These are phyloP conservation scores for Phrynosoma blainvillii DNA, from an alignment of 2,113 vertebrate species.

Conservation along the genomic window DNA sequence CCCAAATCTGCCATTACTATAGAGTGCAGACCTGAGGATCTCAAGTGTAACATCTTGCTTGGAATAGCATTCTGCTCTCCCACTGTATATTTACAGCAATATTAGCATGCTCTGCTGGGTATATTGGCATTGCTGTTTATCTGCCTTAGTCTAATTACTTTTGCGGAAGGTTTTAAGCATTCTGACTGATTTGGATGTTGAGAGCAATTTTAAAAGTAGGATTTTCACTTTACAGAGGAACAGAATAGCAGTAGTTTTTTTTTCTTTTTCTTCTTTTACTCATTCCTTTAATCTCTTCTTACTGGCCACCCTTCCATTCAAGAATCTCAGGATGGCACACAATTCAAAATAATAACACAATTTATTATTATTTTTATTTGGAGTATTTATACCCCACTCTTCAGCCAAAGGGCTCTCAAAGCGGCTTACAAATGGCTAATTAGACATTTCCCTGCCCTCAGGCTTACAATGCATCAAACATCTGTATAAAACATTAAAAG, in stretches of 20 bases:
- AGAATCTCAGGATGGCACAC: neutral
- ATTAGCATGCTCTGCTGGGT: neutral
- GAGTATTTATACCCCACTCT: no score
- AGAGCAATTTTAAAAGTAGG: neutral
- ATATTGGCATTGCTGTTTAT: neutral
- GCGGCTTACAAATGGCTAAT: no score
- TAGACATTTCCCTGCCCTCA: no score
- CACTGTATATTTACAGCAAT: neutral
- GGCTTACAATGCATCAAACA: neutral
- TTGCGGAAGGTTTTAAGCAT: neutral
- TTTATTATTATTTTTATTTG: no score
- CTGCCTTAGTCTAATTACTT: neutral
- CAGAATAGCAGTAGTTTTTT: neutral
- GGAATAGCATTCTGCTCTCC: neutral
- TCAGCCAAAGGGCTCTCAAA: no score
- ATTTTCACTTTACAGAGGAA: neutral
- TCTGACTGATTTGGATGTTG: neutral
- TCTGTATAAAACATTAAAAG: neutral
- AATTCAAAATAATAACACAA: slow-evolving; percentile 1
- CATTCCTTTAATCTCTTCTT: neutral
- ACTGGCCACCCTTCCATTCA: neutral
- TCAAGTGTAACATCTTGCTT: neutral
- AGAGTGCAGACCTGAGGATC: neutral
- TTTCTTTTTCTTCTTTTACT: neutral
- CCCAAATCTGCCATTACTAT: neutral